Percentiles rank a stretch among this genome's conserved stretches.
phyloP scores from a whole-genome alignment of 2,797 vertebrate genomes.

The Petrocephalus schoutedeni region DNA sequence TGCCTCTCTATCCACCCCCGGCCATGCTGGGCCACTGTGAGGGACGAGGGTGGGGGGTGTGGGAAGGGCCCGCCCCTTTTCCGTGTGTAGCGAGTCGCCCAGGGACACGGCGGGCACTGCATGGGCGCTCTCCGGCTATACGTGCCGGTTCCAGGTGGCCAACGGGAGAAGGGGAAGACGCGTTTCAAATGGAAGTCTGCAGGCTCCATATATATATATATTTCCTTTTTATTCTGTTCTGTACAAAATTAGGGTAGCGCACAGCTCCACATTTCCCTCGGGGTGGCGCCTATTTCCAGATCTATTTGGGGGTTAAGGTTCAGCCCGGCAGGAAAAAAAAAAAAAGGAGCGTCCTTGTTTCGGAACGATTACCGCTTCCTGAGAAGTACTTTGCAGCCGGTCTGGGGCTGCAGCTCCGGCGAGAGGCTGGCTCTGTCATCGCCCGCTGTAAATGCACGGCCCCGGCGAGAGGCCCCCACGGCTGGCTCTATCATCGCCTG shows the following conservation, averaged over 20 bases:
- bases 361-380: background rate
- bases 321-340: constrained; percentile 33
- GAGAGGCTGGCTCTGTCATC: constrained; percentile 8
- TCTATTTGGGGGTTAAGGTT: constrained; percentile 39
- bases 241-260: constrained; percentile 39
- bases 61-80: background rate
- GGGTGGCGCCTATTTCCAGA: constrained; percentile 42
- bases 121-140: constrained; percentile 12
- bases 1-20: constrained; percentile 31
- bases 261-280: constrained; percentile 36
- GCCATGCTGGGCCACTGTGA: background rate
- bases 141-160: constrained; percentile 6
- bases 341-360: constrained; percentile 35
- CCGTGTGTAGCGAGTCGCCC: background rate
- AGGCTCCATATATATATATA: background rate
- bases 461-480: background rate
- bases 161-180: background rate
- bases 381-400: background rate
- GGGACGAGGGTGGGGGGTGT: background rate
- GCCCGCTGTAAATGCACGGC: constrained; percentile 11
- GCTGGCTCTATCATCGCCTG: background rate
- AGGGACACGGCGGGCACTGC: background rate
- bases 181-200: background rate
- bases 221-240: constrained; percentile 26
- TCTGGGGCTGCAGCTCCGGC: constrained; percentile 20